phyloP scores from a whole-genome alignment of 1,140 invertebrate genomes.

The Dryas iulia region DNA sequence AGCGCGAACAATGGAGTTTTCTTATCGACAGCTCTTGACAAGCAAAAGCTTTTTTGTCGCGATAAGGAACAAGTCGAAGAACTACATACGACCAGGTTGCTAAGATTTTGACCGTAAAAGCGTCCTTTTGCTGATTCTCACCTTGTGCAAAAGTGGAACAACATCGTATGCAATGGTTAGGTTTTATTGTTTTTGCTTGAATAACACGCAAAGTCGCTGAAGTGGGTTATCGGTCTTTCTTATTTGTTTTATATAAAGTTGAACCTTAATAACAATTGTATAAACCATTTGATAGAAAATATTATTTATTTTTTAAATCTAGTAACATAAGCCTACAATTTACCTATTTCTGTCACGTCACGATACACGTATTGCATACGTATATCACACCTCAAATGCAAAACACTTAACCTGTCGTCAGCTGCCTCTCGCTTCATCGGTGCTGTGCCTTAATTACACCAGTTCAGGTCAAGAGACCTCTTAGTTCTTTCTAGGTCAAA shows the following conservation, averaged over 20 bases:
- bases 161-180: no score
- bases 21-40: constrained; percentile 68
- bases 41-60: constrained; percentile 71
- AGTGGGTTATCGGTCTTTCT: no score
- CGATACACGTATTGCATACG: neutral
- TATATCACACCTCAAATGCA: neutral
- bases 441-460: constrained; percentile 30
- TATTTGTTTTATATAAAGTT: no score
- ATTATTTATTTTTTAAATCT: no score
- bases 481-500: constrained; percentile 32
- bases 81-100: constrained; percentile 21
- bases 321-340: no score
- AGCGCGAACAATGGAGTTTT: constrained; percentile 64
- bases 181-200: no score
- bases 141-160: neutral
- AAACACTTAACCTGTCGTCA: constrained; percentile 1
- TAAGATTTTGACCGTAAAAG: constrained; percentile 36
- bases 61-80: constrained; percentile 51
- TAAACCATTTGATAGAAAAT: no score
- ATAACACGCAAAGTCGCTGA: no score
- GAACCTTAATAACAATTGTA: no score
- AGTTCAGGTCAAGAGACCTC: constrained; percentile 35
- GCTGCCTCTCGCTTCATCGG: constrained; percentile 25
- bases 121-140: constrained; percentile 15
- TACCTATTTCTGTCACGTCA: no score